phyloP scores from a whole-genome alignment of 2,888 invertebrate species.

The Stegana nigrithorax region DNA sequence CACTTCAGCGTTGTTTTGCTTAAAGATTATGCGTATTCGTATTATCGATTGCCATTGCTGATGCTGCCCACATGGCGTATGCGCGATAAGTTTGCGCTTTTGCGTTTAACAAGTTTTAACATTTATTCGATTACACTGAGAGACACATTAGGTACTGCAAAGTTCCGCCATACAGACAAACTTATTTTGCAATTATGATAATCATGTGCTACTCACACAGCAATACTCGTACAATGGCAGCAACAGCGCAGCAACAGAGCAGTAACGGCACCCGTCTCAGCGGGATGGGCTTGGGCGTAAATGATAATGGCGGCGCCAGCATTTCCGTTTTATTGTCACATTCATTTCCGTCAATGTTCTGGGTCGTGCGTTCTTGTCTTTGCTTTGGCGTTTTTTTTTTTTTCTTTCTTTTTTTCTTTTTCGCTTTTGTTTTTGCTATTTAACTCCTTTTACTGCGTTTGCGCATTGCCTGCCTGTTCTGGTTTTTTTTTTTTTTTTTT shows the following conservation, averaged over 20 bases:
- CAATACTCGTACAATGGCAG: background rate
- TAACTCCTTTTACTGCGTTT: background rate
- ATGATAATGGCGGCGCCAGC: slow-evolving; percentile 61
- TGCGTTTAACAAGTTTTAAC: background rate
- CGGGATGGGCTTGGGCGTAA: slow-evolving; percentile 30
- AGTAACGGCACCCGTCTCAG: background rate
- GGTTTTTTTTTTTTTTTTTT: background rate
- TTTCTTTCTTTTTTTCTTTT: background rate
- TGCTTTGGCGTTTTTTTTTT: background rate
- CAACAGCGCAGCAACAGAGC: slow-evolving; percentile 5
- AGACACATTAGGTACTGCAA: no score
- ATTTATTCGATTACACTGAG: no score
- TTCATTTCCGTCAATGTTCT: slow-evolving; percentile 27
- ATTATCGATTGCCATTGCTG: no score
- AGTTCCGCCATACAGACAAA: background rate
- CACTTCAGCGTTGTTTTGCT: no score
- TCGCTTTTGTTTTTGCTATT: background rate
- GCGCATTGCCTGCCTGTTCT: background rate
- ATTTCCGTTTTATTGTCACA: slow-evolving; percentile 58
- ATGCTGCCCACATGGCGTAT: background rate
- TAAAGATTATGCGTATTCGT: no score
- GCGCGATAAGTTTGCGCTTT: background rate
- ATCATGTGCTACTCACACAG: background rate
- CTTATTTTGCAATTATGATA: slow-evolving; percentile 25
- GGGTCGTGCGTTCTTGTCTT: background rate